These are phyloP conservation scores for Hippopotamus amphibius DNA, from an alignment of 2,113 vertebrate species.

Conservation along the genomic window DNA sequence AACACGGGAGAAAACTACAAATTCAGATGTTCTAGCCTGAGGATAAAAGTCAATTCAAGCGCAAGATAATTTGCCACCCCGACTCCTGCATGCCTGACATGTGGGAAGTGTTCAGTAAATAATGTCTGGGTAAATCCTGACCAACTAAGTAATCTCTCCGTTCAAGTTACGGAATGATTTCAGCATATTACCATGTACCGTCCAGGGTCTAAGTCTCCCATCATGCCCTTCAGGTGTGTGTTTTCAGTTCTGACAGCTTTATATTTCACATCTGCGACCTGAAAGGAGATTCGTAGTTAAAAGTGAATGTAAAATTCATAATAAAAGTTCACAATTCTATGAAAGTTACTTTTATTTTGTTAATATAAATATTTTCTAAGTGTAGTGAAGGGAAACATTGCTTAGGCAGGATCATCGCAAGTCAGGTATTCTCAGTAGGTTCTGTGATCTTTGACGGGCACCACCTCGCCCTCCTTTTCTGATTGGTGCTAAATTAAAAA, in stretches of 20 bases:
- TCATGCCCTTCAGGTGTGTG: constrained; percentile 82
- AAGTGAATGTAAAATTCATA: not conserved
- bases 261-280: constrained; percentile 81
- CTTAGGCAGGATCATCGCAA: not conserved
- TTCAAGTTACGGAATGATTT: constrained; percentile 1
- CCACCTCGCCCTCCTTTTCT: not conserved
- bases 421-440: not conserved
- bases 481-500: constrained; percentile 46
- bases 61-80: not conserved
- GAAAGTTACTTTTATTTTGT: not conserved
- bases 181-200: constrained; percentile 75
- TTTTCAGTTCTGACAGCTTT: constrained; percentile 82
- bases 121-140: not conserved
- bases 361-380: not conserved
- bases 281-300: constrained; percentile 68
- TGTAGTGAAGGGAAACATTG: not conserved
- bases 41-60: constrained; percentile 1
- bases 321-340: not conserved
- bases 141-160: not conserved
- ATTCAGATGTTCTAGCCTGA: not conserved
- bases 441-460: not conserved
- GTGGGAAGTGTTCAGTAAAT: not conserved
- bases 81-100: not conserved
- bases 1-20: not conserved
- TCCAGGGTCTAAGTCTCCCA: constrained; percentile 80